Evolutionary conservation across 2,888 invertebrate species (phyloP).

Genomic region (Phymatocera aterrima): DNA sequence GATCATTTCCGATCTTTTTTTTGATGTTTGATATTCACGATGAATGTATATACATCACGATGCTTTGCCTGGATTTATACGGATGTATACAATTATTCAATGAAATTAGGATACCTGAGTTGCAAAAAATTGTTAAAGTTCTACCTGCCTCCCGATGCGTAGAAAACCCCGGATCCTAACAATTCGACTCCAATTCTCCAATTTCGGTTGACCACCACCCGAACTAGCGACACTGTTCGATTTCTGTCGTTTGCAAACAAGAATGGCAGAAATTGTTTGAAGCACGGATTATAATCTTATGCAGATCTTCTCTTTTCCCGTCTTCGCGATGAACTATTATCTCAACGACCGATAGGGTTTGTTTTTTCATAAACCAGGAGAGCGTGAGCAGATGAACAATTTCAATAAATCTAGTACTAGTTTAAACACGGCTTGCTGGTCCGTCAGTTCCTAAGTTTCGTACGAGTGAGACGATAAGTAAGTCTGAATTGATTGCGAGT

Average conservation of each 20-base stretch:
- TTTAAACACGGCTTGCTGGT: conserved; percentile 36
- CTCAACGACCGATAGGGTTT: neutral
- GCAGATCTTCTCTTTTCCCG: neutral
- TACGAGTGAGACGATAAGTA: conserved; percentile 29
- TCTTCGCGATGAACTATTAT: neutral
- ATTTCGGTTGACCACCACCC: neutral
- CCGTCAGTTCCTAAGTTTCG: conserved; percentile 45
- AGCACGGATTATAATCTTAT: neutral
- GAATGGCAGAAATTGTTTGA: too few relatives aligned
- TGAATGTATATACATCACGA: too few relatives aligned
- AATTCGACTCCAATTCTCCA: neutral
- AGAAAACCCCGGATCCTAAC: neutral
- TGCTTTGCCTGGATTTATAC: too few relatives aligned
- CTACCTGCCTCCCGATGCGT: neutral
- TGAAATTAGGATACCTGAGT: neutral
- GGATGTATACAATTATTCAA: too few relatives aligned
- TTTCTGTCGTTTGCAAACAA: too few relatives aligned
- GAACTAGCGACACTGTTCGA: neutral
- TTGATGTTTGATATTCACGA: too few relatives aligned
- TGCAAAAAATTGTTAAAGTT: neutral
- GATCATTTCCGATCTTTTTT: neutral
- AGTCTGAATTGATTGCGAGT: conserved; percentile 52
- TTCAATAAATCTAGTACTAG: neutral
- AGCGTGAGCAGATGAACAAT: neutral
- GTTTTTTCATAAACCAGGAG: neutral